Evolutionary conservation across 2,113 vertebrate genomes (phyloP).

Genomic region (Peromyscus maniculatus): DNA sequence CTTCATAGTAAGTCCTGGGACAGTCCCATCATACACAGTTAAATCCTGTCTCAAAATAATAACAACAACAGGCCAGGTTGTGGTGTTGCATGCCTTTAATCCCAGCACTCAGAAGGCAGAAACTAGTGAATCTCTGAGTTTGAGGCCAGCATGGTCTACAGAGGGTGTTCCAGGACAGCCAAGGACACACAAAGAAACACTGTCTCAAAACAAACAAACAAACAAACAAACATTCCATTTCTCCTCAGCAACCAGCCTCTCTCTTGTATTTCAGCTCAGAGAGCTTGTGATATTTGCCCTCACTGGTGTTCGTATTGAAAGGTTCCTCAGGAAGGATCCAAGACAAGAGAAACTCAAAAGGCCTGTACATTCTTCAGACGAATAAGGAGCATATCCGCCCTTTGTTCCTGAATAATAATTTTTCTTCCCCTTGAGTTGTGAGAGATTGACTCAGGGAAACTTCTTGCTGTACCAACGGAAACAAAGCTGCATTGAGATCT

Average conservation of each 20-base stretch:
- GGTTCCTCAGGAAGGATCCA: neutral
- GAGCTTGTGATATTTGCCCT: neutral
- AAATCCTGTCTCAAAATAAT: neutral
- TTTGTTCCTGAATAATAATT: neutral
- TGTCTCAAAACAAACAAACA: too few species aligned
- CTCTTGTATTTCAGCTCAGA: neutral
- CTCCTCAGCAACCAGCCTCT: neutral
- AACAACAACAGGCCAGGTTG: too few species aligned
- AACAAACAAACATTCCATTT: neutral
- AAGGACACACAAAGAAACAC: too few species aligned
- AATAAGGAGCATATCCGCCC: neutral
- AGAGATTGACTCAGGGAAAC: neutral
- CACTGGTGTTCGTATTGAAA: neutral
- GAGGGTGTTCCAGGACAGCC: too few species aligned
- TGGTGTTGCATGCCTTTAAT: too few species aligned
- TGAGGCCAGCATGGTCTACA: too few species aligned
- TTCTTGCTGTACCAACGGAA: conserved; percentile 11
- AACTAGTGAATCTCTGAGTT: too few species aligned
- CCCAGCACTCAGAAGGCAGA: too few species aligned
- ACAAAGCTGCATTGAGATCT: conserved; percentile 13
- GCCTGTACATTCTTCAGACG: neutral
- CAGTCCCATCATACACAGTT: too few species aligned
- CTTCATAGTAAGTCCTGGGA: neutral
- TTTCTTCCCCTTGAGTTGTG: neutral
- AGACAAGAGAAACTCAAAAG: neutral